Evolutionary conservation across 2,888 invertebrate genomes (phyloP).

Genomic region (Philhelius pedissequus): DNA sequence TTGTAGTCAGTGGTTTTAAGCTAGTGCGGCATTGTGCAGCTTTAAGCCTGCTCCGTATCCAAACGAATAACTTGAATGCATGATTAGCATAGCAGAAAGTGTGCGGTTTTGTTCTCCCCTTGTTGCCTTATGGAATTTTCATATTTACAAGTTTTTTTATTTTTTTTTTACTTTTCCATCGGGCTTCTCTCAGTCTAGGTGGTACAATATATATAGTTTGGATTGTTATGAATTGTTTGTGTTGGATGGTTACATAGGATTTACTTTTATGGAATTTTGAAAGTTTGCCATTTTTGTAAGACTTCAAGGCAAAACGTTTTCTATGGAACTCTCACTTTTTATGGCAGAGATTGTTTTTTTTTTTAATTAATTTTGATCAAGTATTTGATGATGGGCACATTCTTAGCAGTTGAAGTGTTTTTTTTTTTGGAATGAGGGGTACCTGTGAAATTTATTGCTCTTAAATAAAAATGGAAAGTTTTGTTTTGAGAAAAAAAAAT

Average conservation of each 20-base stretch:
- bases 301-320: slow-evolving; percentile 11
- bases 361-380: too few relatives aligned
- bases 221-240: slow-evolving; percentile 30
- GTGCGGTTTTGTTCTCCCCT: slow-evolving; percentile 19
- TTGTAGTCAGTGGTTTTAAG: slow-evolving; percentile 1
- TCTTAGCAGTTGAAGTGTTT: not conserved
- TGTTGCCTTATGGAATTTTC: slow-evolving; percentile 26
- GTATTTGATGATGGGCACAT: not conserved
- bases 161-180: not conserved
- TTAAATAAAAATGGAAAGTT: not conserved
- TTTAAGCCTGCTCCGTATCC: not conserved
- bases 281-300: not conserved
- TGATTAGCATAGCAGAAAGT: slow-evolving; percentile 62
- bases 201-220: too few relatives aligned
- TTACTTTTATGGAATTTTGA: slow-evolving; percentile 20
- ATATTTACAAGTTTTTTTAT: slow-evolving; percentile 10
- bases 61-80: slow-evolving; percentile 36
- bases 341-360: not conserved
- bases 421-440: not conserved
- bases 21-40: not conserved
- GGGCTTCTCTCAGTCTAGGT: not conserved
- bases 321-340: slow-evolving; percentile 42
- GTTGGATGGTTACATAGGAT: not conserved
- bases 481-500: not conserved
- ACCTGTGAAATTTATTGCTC: not conserved